These are phyloP conservation scores for Zaprionus ornatus DNA, from an alignment of 1,140 invertebrate species.

Conservation along the genomic window DNA sequence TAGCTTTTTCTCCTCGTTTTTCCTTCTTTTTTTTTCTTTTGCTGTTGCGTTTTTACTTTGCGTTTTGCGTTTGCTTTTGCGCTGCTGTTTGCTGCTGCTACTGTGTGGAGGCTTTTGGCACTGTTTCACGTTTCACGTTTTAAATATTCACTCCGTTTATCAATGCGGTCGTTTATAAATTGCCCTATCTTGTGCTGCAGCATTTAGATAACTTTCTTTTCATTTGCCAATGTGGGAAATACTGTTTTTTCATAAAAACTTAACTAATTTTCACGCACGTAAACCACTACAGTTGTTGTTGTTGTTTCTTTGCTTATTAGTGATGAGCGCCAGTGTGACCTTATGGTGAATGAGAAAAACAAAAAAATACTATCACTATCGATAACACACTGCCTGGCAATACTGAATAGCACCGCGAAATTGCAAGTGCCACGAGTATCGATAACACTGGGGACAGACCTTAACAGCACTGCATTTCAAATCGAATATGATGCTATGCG, in stretches of 20 bases:
- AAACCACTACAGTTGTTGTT: conserved; percentile 60
- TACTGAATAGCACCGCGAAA: background rate
- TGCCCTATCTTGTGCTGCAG: conserved; percentile 30
- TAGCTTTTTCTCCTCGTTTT: conserved; percentile 19
- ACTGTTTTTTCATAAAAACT: conserved; percentile 67
- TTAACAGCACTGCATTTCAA: background rate
- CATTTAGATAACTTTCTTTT: conserved; percentile 50
- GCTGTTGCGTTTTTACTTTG: conserved; percentile 25
- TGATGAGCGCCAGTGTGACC: conserved; percentile 48
- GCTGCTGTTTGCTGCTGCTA: conserved; percentile 36
- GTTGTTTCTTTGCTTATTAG: conserved; percentile 41
- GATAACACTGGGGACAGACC: conserved; percentile 16
- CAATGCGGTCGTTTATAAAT: conserved; percentile 27
- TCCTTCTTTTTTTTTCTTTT: conserved; percentile 22
- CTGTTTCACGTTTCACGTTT: conserved; percentile 63
- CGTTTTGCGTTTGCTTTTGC: conserved; percentile 37
- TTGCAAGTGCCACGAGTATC: conserved; percentile 4
- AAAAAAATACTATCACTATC: conserved; percentile 13
- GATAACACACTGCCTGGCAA: background rate
- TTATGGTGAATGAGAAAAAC: background rate
- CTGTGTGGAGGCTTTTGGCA: conserved; percentile 50
- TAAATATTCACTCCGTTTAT: conserved; percentile 39
- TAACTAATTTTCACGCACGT: conserved; percentile 80
- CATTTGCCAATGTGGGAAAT: conserved; percentile 29
- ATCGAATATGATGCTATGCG: background rate